Conservation (phyloP, 2,797 vertebrate species). For the Mareca penelope region DNA sequence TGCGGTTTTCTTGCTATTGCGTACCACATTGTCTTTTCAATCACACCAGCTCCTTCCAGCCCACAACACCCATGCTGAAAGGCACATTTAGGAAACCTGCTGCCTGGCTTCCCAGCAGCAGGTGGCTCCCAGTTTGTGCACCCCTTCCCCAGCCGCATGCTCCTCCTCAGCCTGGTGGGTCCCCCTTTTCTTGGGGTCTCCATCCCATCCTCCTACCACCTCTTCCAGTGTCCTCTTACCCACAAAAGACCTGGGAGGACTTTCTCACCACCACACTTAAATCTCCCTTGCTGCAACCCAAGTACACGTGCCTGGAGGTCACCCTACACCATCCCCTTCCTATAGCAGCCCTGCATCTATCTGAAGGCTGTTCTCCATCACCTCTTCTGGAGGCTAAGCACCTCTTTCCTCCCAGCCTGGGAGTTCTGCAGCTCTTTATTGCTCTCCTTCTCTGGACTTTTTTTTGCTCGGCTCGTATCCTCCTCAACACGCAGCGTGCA, state of each 20-base stretch:
- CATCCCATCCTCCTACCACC: background rate
- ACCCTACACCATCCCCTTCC: background rate
- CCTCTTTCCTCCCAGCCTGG: background rate
- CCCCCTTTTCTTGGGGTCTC: background rate
- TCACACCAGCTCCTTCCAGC: background rate
- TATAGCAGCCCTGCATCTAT: too few relatives aligned
- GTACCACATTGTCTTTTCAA: background rate
- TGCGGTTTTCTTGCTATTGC: background rate
- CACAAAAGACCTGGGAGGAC: background rate
- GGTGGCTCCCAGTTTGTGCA: accelerated
- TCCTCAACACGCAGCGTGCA: accelerated
- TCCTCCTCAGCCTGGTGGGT: background rate
- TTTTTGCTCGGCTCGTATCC: background rate
- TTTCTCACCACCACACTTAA: background rate
- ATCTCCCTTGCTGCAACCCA: background rate
- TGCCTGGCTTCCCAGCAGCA: background rate
- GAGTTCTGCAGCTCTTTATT: background rate
- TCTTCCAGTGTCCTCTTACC: background rate
- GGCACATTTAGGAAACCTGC: background rate
- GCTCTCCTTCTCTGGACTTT: background rate
- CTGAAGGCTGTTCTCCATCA: background rate
- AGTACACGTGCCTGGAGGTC: background rate
- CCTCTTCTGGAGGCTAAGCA: background rate
- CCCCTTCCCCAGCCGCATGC: accelerated
- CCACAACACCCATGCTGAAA: background rate